Evolutionary conservation across 2,797 vertebrate genomes (phyloP), one percentile per base, ranked within the genome.

Genomic region (Spinibarbus caldwelli): DNA sequence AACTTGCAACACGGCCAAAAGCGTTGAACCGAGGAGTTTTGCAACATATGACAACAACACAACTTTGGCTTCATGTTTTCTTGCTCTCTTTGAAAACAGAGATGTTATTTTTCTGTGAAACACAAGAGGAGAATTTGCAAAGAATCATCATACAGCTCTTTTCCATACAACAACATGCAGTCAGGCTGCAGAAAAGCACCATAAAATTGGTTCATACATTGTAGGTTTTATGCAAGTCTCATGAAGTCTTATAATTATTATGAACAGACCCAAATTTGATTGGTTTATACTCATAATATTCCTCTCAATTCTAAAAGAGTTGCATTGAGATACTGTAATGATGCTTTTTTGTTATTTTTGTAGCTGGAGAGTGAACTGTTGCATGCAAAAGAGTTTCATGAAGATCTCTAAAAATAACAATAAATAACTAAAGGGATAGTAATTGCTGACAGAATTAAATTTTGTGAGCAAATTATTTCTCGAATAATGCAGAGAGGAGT

Each of bases 91-190:
- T 5, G 6, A 43, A 17, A 66, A 57, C 0, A 17, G 47, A 81
- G 68, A 78, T 85, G 79, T 70, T 54, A 72, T 64, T 34, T 77
- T 31, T 23, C 31, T 23, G 29, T 36, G 47, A 4, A 72, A 72
- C 6, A 17, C n/a, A 72, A 45, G 64, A 85, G 34, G 78, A 76
- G 66, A 59, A 76, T 78, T 68, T 64, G 26, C 72, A 10, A 70
- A 68, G 59, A 70, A 83, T 86, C 67, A 47, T 86, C 79, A 54
- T n/a, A 3, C 6, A 9, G 31, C 12, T 76, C 31, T n/a, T 76
- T 49, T 75, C 10, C 45, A 54, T 2, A n/a, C 31, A 54, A 15
- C 31, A 70, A 52, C 45, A 84, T 47, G 15, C 21, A 9, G 8
- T 41, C 2, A 12, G 7, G 6, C 17, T 57, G 11, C 75, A 73